Base-by-base conservation (phyloP, 2,888 invertebrate genomes). In the Sinopyrophorus schimmeli region DNA sequence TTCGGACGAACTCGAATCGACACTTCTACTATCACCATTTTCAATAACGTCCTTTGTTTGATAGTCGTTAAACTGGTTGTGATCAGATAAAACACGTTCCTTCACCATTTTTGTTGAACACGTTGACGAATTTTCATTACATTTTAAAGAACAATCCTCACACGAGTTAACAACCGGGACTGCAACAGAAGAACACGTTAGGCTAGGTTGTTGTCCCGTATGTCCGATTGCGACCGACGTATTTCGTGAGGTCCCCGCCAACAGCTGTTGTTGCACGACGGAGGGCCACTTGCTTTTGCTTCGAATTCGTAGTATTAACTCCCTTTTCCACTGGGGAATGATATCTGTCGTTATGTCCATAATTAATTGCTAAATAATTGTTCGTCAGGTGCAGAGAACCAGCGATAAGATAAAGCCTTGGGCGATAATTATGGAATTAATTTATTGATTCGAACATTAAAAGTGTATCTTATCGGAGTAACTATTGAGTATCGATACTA, bases 261-360 rank as follows among this genome's bases (percentile, higher is more conserved):
- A 43, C 57, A 54, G 59, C 57, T 59, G 60, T 53, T 57, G 50
- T 47, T 54, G 53, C 16, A 61, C 56, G 43, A 58, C 55, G 34
- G 42, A 52, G 40, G 52, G 35, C 37, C 30, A 39, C 48, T 34
- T 38, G 35, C 39, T 52, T 46, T 48, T 52, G 50, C 34, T 56
- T 52, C 62, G 53, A 59, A 87, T 81, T 34, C 88, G 79, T 71
- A 86, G 83, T 72, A 89, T 86, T 72, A 90, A 79, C 75, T 90
- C 89, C 67, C 84, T 83, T 75, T 89, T 89, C 89, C 90, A 90
- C 72, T 87, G 87, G 54, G 89, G 89, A 70, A 87, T 61, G 21
- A 21, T 34, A 39, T 37, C 44, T 20, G 15, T n/a, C 10, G 27
- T 17, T 23, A 7, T 9, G 7, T 44, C 44, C 44, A 44, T 44